Conservation (phyloP, 2,797 vertebrate species). For the Leptodactylus fallax region DNA sequence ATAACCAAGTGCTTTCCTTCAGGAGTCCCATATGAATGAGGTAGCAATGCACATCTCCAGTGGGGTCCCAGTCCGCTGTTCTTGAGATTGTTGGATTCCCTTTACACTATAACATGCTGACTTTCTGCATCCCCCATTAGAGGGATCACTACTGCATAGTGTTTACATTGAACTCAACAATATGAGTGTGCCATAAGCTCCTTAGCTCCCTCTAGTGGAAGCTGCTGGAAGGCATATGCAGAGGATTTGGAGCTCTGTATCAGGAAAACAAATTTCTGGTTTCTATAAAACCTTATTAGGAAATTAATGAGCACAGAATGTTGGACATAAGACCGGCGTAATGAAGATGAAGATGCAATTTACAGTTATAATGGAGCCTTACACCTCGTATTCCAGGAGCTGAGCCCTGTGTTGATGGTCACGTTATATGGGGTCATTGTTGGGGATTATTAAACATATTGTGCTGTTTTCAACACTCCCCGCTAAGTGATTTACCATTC, state of each 20-base stretch:
- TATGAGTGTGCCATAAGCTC: no score
- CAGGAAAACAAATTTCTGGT: no score
- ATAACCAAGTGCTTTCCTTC: no score
- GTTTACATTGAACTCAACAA: no score
- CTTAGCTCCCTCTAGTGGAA: no score
- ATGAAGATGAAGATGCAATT: neutral
- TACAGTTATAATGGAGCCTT: neutral
- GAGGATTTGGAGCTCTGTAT: neutral
- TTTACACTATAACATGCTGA: no score
- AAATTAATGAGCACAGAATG: neutral
- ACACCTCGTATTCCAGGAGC: neutral
- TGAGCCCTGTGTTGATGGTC: neutral
- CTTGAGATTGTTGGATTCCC: no score
- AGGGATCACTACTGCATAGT: no score
- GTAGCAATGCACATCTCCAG: no score
- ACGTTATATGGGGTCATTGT: neutral
- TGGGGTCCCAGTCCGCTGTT: no score
- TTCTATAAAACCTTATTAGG: neutral
- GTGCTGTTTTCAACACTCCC: slow-evolving; percentile 23
- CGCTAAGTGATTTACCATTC: slow-evolving; percentile 56
- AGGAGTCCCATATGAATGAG: no score
- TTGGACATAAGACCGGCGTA: neutral
- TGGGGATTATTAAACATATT: slow-evolving; percentile 20
- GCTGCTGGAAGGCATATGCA: neutral
- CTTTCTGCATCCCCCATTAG: no score